Percentiles rank a stretch among this genome's conserved stretches.
Evolutionary conservation across 2,113 vertebrate genomes (phyloP).

Genomic region (Ursus arctos): DNA sequence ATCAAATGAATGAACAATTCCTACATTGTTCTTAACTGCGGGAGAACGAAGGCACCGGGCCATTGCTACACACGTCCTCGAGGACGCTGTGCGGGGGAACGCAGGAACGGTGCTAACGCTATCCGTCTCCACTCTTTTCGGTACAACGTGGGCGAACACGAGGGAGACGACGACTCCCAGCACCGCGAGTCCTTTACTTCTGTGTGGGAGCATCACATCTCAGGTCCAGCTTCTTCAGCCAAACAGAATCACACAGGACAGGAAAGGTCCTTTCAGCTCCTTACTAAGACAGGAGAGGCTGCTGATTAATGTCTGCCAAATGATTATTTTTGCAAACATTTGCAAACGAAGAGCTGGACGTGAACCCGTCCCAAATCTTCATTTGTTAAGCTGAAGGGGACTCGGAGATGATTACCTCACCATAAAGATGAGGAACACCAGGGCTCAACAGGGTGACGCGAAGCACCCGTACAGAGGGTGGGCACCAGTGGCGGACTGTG

Average conservation of each 20-base stretch:
- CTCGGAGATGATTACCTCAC: not conserved
- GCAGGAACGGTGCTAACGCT: not conserved
- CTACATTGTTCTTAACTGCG: not conserved
- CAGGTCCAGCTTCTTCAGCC: not conserved
- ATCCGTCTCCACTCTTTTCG: not conserved
- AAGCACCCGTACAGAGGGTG: not conserved
- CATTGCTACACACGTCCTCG: not conserved
- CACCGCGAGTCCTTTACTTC: not conserved
- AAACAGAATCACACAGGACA: not conserved
- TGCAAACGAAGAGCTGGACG: not conserved
- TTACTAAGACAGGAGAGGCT: not conserved
- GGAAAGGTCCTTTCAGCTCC: not conserved
- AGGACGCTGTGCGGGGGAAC: not conserved
- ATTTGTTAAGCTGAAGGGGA: not conserved
- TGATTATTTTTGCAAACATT: not conserved
- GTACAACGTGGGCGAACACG: not conserved
- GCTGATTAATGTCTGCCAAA: not conserved
- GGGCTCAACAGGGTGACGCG: not conserved
- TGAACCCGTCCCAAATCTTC: not conserved
- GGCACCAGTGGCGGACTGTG: not conserved
- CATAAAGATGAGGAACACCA: not conserved
- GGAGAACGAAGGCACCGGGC: not conserved
- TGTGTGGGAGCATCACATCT: not conserved
- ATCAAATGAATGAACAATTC: not conserved
- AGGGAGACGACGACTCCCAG: not conserved